Evolutionary conservation across 2,888 invertebrate genomes (phyloP).

Genomic region (Hymenopus coronatus): DNA sequence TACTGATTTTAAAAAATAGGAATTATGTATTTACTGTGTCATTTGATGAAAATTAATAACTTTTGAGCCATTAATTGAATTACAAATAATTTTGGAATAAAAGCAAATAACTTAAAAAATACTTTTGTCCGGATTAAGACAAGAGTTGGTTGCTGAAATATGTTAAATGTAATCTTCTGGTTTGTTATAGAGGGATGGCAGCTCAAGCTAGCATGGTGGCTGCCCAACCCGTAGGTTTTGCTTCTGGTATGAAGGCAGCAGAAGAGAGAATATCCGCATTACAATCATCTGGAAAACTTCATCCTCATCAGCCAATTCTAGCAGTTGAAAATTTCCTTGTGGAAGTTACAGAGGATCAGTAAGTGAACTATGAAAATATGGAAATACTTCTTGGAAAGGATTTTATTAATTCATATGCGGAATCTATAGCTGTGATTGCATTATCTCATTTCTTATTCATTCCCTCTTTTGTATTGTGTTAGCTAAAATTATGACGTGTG

Average conservation of each 20-base stretch:
- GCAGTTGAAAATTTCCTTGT: constrained; percentile 74
- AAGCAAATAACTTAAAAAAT: too few species aligned
- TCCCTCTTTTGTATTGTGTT: too few species aligned
- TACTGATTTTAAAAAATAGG: too few species aligned
- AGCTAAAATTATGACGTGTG: too few species aligned
- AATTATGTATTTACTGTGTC: too few species aligned
- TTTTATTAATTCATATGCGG: not conserved
- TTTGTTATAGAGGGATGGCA: constrained; percentile 57
- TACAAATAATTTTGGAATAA: too few species aligned
- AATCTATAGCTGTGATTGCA: too few species aligned
- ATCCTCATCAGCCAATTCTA: constrained; percentile 64
- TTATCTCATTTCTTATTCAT: too few species aligned
- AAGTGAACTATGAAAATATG: constrained; percentile 27
- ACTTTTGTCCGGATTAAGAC: too few species aligned
- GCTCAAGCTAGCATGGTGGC: constrained; percentile 63
- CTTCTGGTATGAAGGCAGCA: constrained; percentile 69
- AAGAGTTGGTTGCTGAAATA: too few species aligned
- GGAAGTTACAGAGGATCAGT: constrained; percentile 65
- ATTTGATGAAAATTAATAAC: too few species aligned
- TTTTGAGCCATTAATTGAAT: too few species aligned
- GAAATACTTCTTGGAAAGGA: not conserved
- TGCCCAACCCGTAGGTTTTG: constrained; percentile 75
- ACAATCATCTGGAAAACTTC: constrained; percentile 56
- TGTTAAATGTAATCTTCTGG: not conserved
- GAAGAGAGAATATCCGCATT: constrained; percentile 67